A percentile compares a stretch with the other conserved stretches of the same genome.
These are phyloP conservation scores for Drosophila multiciliata DNA, from an alignment of 2,888 invertebrate genomes.

Conservation along the genomic window DNA sequence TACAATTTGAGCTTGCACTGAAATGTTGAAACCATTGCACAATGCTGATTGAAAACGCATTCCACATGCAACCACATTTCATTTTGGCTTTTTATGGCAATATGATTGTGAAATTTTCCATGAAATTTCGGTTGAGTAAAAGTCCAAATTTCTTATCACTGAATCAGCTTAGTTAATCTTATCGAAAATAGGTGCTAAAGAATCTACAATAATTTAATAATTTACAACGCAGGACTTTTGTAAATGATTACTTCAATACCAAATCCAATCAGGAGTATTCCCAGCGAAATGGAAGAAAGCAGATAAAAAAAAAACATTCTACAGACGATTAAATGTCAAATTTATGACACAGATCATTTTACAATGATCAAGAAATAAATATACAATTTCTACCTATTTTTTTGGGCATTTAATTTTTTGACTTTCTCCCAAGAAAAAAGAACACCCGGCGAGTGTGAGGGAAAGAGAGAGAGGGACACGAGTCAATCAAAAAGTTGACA, in stretches of 20 bases:
- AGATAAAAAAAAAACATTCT: conserved; percentile 8
- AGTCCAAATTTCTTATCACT: conserved; percentile 5
- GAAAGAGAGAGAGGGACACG: conserved; percentile 25
- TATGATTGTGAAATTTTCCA: not conserved
- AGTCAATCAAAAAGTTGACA: conserved; percentile 70
- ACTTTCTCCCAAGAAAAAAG: conserved; percentile 57
- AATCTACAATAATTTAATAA: conserved; percentile 10
- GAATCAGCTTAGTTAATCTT: conserved; percentile 39
- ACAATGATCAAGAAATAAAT: conserved; percentile 50
- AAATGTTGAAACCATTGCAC: conserved; percentile 8
- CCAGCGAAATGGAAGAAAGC: not conserved
- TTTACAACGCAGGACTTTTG: conserved; percentile 25
- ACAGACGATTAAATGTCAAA: conserved; percentile 74
- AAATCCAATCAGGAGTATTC: conserved; percentile 15
- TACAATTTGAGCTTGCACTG: conserved; percentile 15
- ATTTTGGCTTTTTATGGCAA: not conserved
- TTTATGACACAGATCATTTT: conserved; percentile 75
- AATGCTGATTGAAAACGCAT: conserved; percentile 7
- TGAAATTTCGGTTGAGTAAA: conserved; percentile 2
- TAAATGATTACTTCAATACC: conserved; percentile 34
- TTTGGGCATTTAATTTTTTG: conserved; percentile 33
- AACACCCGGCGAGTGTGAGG: conserved; percentile 49
- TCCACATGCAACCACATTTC: conserved; percentile 5
- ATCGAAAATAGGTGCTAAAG: conserved; percentile 24
- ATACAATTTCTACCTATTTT: conserved; percentile 49